These are phyloP conservation scores for Puntigrus tetrazona DNA, from an alignment of 2,113 vertebrate genomes.

Conservation along the genomic window DNA sequence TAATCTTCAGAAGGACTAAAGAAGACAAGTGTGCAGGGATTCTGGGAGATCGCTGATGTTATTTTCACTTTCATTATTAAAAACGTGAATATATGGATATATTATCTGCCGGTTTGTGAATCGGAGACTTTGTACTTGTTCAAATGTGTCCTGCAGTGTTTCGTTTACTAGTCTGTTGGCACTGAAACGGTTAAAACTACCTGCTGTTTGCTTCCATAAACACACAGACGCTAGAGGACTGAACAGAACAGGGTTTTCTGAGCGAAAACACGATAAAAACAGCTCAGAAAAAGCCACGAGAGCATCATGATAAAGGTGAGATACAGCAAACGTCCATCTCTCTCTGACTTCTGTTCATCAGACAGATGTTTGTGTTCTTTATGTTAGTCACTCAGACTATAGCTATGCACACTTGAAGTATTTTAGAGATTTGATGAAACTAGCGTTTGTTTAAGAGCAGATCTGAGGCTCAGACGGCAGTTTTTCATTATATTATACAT, in stretches of 20 bases:
- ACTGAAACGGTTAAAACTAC: background rate
- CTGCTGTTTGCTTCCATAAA: background rate
- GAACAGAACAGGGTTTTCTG: no score
- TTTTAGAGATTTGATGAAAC: background rate
- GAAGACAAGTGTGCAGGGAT: background rate
- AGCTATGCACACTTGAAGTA: background rate
- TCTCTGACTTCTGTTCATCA: background rate
- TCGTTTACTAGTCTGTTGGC: background rate
- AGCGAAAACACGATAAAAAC: no score
- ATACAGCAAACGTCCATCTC: no score
- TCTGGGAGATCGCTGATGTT: background rate
- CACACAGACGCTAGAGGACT: background rate
- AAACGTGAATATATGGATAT: slow-evolving; percentile 8
- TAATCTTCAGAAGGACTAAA: background rate
- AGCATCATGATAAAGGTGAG: background rate
- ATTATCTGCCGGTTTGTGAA: slow-evolving; percentile 3
- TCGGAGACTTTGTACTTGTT: background rate
- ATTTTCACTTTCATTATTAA: background rate
- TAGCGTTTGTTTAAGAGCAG: background rate
- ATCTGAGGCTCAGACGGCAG: background rate
- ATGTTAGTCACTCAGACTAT: background rate
- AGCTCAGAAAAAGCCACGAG: background rate
- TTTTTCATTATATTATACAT: background rate
- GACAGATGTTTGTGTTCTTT: background rate
- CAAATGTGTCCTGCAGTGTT: background rate